These are phyloP conservation scores for Pachyrhynchus sulphureomaculatus DNA, from an alignment of 1,140 invertebrate species.

Conservation along the genomic window DNA sequence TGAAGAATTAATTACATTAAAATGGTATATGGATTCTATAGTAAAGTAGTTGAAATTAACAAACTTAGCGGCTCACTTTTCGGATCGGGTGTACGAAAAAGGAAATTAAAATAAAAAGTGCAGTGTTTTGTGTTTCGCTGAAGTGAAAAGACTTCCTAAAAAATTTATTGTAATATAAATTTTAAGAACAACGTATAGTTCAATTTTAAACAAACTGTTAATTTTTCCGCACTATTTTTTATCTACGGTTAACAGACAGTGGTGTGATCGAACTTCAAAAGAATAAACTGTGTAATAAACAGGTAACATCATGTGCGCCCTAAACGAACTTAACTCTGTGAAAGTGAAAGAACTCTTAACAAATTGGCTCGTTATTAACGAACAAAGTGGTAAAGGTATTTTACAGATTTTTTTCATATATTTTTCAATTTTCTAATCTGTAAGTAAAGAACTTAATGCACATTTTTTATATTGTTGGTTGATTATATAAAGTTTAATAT, in stretches of 20 bases:
- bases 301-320: conserved; percentile 21
- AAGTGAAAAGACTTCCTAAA: conserved; percentile 18
- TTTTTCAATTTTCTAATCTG: conserved; percentile 45
- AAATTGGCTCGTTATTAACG: conserved; percentile 21
- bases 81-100: conserved; percentile 38
- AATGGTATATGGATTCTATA: conserved; percentile 50
- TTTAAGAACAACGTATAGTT: conserved; percentile 29
- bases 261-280: conserved; percentile 12
- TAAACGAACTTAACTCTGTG: conserved; percentile 14
- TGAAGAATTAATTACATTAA: conserved; percentile 15
- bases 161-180: conserved; percentile 30
- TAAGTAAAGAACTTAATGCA: conserved; percentile 35
- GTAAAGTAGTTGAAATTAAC: conserved; percentile 46
- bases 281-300: conserved; percentile 12
- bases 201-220: conserved; percentile 29
- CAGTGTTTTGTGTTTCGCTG: conserved; percentile 29
- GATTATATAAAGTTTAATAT: conserved; percentile 47
- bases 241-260: conserved; percentile 7
- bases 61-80: conserved; percentile 48
- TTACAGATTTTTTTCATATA: conserved; percentile 32
- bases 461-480: conserved; percentile 44
- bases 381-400: conserved; percentile 19
- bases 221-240: conserved; percentile 29
- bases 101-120: conserved; percentile 18
- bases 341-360: conserved; percentile 26